Base-by-base conservation (phyloP, 2,888 invertebrate genomes). In the Campopleginae sp. region DNA sequence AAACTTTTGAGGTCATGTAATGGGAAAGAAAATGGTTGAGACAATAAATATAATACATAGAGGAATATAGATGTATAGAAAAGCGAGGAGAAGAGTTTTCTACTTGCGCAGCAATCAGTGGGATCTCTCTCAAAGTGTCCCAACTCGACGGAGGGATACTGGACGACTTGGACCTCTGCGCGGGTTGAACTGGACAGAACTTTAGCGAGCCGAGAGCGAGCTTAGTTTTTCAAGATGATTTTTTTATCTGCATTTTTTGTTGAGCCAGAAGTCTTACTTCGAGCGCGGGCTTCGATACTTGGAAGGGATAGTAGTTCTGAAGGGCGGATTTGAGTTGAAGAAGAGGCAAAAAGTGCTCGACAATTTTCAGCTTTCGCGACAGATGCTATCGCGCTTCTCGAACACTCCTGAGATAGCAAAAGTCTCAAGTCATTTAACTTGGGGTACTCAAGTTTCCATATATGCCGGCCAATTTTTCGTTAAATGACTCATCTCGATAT, bases 381-480 rank as follows among this genome's bases (percentile, higher is more conserved):
- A 27, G 58, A 58, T 58, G 31, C 78, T 58, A 58, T 82, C 70
- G 44, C 61, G 51, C 42, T 31, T 71, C 48, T 68, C 71, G 70
- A 27, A 33, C 51, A 82, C 76, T 82, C 12, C 33, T 70, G 76
- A 77, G 71, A 19, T 42, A 58, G 68, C 54, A n/a, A 58, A 77
- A 82, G 17, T 77, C 77, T 63, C 7, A n/a, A 71, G 44, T 19
- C 31, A 51, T 71, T 54, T 71, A 33, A 54, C n/a, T 44, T 77
- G 14, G 54, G 23, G 33, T 31, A 51, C 51, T 33, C 23, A 65
- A 63, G 46, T 82, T 51, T 65, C 65, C 19, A 76, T 46, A 76
- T 46, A 71, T 71, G 19, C n/a, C 23, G 65, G n/a, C 19, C 38
- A 42, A 23, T 42, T 42, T 33, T 66, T 8, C 33, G 42, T 66